A percentile compares a stretch with the other conserved stretches of the same genome.
Conservation (phyloP, 64 coral and sea anemone genomes). For the Stichodactyla mertensii region DNA sequence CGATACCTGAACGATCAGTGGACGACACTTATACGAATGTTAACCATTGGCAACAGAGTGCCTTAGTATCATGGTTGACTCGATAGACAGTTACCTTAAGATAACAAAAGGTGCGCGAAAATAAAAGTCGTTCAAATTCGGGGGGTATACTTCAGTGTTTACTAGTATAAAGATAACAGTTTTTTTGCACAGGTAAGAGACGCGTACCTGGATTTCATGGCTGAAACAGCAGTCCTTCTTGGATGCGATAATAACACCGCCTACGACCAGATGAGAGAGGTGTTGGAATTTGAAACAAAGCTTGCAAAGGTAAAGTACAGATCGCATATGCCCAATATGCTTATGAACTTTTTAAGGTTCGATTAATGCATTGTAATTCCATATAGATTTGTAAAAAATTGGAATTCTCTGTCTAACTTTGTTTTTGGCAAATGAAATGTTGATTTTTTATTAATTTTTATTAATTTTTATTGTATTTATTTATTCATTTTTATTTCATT, state of each 20-base stretch:
- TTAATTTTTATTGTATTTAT: too few species aligned
- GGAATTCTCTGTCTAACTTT: too few species aligned
- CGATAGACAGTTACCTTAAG: too few species aligned
- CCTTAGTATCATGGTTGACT: too few species aligned
- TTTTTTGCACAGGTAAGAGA: not conserved
- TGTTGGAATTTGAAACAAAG: slow-evolving; percentile 44
- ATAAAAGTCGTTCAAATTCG: too few species aligned
- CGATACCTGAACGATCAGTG: too few species aligned
- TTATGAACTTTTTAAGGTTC: not conserved
- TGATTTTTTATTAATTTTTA: too few species aligned
- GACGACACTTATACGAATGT: too few species aligned
- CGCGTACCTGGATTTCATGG: slow-evolving; percentile 52
- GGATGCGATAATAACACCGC: slow-evolving; percentile 34
- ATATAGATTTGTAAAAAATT: not conserved
- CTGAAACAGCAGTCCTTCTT: slow-evolving; percentile 20
- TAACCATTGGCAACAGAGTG: too few species aligned
- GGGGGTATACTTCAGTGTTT: not conserved
- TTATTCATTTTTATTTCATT: too few species aligned
- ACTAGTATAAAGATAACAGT: not conserved
- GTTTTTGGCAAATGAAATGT: too few species aligned
- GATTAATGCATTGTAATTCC: not conserved
- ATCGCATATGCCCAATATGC: not conserved
- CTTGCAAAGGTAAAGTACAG: slow-evolving; percentile 29
- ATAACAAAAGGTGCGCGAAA: too few species aligned
- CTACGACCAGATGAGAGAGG: slow-evolving; percentile 5